A percentile compares a stretch with the other conserved stretches of the same genome.
phyloP scores from a whole-genome alignment of 2,113 vertebrate genomes.

The Sinosuthora webbiana region DNA sequence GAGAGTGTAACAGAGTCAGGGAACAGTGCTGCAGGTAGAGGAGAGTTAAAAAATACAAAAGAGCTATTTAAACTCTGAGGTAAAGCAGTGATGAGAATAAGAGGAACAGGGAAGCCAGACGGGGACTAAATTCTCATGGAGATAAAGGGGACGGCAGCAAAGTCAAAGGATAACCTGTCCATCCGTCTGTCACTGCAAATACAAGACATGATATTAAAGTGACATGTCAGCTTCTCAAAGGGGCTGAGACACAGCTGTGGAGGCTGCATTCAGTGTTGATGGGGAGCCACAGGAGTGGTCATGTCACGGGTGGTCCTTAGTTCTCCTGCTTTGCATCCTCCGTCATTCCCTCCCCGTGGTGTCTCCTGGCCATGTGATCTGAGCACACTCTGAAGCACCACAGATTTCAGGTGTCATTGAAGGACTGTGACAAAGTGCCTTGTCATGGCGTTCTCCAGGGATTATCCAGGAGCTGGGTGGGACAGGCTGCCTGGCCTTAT shows the following conservation, averaged over 20 bases:
- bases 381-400: not conserved
- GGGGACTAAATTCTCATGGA: not conserved
- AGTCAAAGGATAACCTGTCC: not conserved
- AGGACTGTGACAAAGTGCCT: not conserved
- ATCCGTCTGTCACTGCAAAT: not conserved
- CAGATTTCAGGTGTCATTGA: not conserved
- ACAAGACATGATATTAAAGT: not conserved
- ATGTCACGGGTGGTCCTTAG: rapidly evolving
- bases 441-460: not conserved
- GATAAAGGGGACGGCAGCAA: not conserved
- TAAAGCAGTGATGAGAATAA: not conserved
- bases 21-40: not conserved
- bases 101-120: not conserved
- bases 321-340: not conserved
- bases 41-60: constrained; percentile 13
- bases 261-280: not conserved
- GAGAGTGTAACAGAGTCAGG: not conserved
- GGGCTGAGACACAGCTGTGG: not conserved
- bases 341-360: not conserved
- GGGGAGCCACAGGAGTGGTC: not conserved
- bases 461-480: not conserved
- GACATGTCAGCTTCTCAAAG: not conserved
- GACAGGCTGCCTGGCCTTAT: not conserved
- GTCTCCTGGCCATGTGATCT: not conserved
- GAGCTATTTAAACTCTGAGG: not conserved